Base-by-base conservation (phyloP, 2,797 vertebrate genomes). In the Spea hammondii region DNA sequence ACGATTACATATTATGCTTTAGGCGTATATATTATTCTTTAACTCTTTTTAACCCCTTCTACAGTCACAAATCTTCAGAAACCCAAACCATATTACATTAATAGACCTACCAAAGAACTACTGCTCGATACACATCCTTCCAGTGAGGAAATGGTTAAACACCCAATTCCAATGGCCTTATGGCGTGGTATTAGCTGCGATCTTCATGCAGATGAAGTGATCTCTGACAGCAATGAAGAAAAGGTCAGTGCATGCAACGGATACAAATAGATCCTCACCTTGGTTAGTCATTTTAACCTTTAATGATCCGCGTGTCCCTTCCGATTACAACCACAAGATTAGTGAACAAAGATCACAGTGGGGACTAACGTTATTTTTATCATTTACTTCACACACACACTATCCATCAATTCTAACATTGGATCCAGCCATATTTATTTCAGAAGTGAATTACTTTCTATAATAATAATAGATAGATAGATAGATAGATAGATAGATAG, bases 271-370 rank as follows among this genome's bases (percentile, higher is more conserved):
- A 44, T 51, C 49, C 72, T 74, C 60, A 67, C 74, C 65, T 76
- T 45, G 6, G 8, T 17, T 53, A 13, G 53, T 49, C 65, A 68
- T 65, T 57, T 57, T 76, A 53, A 68, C 74, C 74, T 68, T 67
- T 76, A 76, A 76, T 76, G 65, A 76, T 76, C 65, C 32, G 6
- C 14, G 46, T 59, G 74, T 53, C 73, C 64, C 64, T 54, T 46
- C 47, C 13, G 59, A 66, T 75, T 74, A 45, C 45, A 32, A 5
- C 54, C 45, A 17, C 6, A 4, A 32, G n/a, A 57, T 57, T 57
- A 57, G 10, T 5, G 55, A 57, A 11, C 10, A 64, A 4, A 17
- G 10, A 8, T 7, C 10, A 2, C 60, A 64, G 14, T 59, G 12
- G 12, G 57, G 57, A 59, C 5, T 59, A 12, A 59, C 4, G 32